Conservation (phyloP, 2,888 invertebrate genomes). For the Parthenolecanium corni region DNA sequence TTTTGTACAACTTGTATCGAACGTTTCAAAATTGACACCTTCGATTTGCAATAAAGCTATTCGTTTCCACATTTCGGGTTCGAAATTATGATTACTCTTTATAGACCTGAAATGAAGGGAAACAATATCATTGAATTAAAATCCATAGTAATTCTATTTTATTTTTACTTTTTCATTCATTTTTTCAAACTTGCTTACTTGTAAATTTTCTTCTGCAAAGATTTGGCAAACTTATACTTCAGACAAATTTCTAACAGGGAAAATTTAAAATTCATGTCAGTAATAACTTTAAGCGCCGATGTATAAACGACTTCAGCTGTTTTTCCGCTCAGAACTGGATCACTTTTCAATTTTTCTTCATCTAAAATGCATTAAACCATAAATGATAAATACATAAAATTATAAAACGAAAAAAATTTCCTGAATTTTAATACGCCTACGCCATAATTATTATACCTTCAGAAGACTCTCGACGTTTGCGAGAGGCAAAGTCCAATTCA, state of each 20-base stretch:
- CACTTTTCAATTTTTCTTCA: conserved; percentile 7
- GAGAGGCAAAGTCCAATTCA: conserved; percentile 14
- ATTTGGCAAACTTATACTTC: conserved; percentile 13
- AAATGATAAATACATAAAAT: not conserved
- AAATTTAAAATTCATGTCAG: conserved; percentile 11
- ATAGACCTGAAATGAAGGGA: conserved; percentile 1
- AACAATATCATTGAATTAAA: not conserved
- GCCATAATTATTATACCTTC: not conserved
- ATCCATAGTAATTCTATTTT: not conserved
- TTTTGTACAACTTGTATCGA: conserved; percentile 6
- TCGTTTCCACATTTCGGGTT: conserved; percentile 22
- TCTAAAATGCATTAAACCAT: not conserved
- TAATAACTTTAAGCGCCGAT: conserved; percentile 9
- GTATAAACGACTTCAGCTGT: conserved; percentile 12
- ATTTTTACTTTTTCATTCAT: too few relatives aligned
- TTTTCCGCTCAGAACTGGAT: conserved; percentile 22
- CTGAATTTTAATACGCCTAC: not conserved
- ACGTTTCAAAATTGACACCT: conserved; percentile 12
- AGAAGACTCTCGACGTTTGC: conserved; percentile 8
- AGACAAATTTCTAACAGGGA: conserved; percentile 7
- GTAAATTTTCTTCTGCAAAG: conserved; percentile 17
- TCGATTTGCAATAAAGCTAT: conserved; percentile 6
- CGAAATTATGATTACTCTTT: conserved; percentile 9
- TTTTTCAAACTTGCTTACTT: conserved; percentile 3
- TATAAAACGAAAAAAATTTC: not conserved